Conservation (phyloP, 2,888 invertebrate genomes). For the Andrena bucephala region DNA sequence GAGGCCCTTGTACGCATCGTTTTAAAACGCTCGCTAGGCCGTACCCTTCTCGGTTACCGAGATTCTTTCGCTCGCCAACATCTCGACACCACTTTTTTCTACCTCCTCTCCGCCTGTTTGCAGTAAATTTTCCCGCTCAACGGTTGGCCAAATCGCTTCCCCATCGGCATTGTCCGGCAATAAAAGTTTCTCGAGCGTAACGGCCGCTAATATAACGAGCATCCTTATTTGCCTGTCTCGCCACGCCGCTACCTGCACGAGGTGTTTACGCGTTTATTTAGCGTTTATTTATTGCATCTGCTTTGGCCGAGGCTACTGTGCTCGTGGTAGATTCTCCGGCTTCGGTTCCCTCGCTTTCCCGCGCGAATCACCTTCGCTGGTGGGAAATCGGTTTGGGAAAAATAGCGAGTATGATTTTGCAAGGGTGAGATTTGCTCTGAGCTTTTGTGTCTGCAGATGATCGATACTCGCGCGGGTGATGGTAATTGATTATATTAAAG, state of each 20-base stretch:
- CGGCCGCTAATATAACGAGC: slow-evolving; percentile 72
- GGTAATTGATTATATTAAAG: too few relatives aligned
- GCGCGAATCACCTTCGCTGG: too few relatives aligned
- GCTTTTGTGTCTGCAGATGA: too few relatives aligned
- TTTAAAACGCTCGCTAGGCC: slow-evolving; percentile 19
- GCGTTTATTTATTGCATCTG: slow-evolving; percentile 70
- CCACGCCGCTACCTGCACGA: slow-evolving; percentile 48
- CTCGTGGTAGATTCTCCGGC: slow-evolving; percentile 13
- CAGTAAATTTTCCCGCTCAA: slow-evolving; percentile 64
- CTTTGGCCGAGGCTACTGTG: slow-evolving; percentile 53
- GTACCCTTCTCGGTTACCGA: slow-evolving; percentile 7
- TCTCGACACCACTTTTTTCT: slow-evolving; percentile 20
- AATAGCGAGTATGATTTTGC: too few relatives aligned
- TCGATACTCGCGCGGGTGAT: too few relatives aligned
- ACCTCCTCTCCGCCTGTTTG: not conserved
- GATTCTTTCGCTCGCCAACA: slow-evolving; percentile 10
- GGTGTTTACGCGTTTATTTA: slow-evolving; percentile 75
- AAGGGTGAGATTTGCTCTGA: too few relatives aligned
- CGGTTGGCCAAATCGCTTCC: slow-evolving; percentile 65
- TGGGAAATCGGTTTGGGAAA: not conserved
- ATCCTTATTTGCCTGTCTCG: slow-evolving; percentile 73
- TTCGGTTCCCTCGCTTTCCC: not conserved
- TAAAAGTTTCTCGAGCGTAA: slow-evolving; percentile 77
- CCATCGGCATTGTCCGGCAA: slow-evolving; percentile 69
- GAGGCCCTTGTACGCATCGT: slow-evolving; percentile 18